Conservation (phyloP, 2,113 vertebrate species). For the Chaetodon trifascialis region DNA sequence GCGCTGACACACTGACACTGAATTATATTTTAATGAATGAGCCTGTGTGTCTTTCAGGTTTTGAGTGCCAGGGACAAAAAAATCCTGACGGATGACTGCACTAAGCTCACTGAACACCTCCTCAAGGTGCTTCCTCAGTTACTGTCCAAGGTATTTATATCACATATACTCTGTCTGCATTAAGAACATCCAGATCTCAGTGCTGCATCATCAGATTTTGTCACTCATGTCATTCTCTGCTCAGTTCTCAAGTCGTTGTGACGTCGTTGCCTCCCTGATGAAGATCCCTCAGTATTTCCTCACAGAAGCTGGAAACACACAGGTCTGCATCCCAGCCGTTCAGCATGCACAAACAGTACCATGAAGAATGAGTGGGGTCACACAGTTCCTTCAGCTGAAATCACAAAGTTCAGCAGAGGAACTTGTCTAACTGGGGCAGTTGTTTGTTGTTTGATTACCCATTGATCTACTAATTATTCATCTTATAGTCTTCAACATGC, state of each 20-base stretch:
- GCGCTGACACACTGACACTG: neutral
- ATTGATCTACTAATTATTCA: neutral
- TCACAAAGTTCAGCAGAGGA: neutral
- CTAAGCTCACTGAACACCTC: constrained; percentile 90
- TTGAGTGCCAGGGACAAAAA: constrained; percentile 88
- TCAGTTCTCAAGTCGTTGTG: constrained; percentile 87
- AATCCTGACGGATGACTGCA: constrained; percentile 87
- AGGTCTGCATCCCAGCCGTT: constrained; percentile 62
- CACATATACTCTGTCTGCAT: neutral
- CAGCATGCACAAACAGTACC: neutral
- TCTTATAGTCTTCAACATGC: neutral
- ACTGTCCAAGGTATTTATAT: constrained; percentile 88
- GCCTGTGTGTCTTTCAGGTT: constrained; percentile 61
- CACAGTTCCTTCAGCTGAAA: neutral
- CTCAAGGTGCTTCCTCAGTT: constrained; percentile 87
- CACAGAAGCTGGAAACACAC: constrained; percentile 73
- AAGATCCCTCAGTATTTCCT: constrained; percentile 91
- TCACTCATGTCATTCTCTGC: neutral
- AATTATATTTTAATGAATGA: neutral
- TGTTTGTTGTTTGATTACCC: neutral
- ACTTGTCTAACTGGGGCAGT: neutral
- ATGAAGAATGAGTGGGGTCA: neutral
- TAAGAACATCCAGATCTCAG: neutral
- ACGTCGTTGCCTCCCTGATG: constrained; percentile 86
- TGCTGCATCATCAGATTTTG: neutral